These are phyloP conservation scores for Neomicropteryx cornuta DNA, from an alignment of 1,140 invertebrate genomes.

Conservation along the genomic window DNA sequence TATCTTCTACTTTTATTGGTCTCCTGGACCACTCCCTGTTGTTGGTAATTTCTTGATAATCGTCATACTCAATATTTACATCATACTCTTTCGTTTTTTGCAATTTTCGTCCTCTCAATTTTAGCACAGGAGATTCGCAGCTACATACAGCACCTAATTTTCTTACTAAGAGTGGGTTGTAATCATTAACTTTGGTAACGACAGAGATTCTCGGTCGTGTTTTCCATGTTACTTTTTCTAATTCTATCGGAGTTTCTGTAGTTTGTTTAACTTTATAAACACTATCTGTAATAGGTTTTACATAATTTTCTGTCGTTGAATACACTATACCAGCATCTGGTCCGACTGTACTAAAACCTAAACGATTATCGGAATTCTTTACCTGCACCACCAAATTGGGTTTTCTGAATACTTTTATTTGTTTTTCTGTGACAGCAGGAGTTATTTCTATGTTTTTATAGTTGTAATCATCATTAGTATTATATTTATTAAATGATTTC, in stretches of 20 bases:
- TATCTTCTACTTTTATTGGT: too few relatives aligned
- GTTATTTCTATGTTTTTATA: conserved; percentile 7
- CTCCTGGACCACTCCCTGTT: too few relatives aligned
- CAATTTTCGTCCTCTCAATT: conserved; percentile 30
- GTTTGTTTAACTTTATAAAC: conserved; percentile 15
- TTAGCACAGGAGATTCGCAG: conserved; percentile 52
- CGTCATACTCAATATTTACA: conserved; percentile 21
- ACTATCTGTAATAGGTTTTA: conserved; percentile 4
- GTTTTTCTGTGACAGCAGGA: conserved; percentile 10
- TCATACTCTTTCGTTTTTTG: conserved; percentile 20
- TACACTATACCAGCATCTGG: conserved; percentile 28
- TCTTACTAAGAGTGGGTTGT: conserved; percentile 53
- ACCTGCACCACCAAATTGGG: too few relatives aligned
- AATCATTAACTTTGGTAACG: conserved; percentile 52
- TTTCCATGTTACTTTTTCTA: conserved; percentile 27
- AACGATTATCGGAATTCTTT: conserved; percentile 23
- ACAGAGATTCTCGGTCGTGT: conserved; percentile 41
- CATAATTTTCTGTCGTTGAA: conserved; percentile 17
- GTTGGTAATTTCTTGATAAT: conserved; percentile 19
- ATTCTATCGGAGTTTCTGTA: conserved; percentile 19
- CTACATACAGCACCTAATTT: conserved; percentile 65
- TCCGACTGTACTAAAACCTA: conserved; percentile 28
- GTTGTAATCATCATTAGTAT: conserved; percentile 19
- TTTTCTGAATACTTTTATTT: too few relatives aligned
- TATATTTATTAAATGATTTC: conserved; percentile 18